Evolutionary conservation across 2,797 vertebrate species (phyloP).

Genomic region (Myotis daubentonii): DNA sequence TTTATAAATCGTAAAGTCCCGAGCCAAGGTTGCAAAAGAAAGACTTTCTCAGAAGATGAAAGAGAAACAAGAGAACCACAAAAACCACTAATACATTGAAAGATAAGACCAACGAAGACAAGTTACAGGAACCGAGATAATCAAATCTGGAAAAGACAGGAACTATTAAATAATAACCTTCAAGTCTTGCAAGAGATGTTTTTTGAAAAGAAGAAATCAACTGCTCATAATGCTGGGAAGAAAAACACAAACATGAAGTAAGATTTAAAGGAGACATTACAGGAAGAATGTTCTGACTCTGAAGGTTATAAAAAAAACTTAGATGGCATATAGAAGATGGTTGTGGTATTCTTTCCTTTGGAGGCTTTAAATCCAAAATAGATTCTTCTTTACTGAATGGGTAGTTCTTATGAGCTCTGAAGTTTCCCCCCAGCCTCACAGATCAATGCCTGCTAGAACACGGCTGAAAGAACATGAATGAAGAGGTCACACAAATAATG

Average conservation of each 20-base stretch:
- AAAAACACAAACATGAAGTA: background rate
- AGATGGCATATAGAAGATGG: background rate
- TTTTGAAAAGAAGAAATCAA: conserved; percentile 12
- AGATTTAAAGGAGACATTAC: background rate
- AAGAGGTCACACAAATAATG: background rate
- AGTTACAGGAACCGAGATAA: conserved; percentile 6
- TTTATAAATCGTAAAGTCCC: background rate
- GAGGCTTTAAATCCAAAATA: conserved; percentile 20
- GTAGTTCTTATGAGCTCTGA: background rate
- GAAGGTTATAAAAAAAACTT: background rate
- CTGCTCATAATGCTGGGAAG: background rate
- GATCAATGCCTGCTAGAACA: conserved; percentile 5
- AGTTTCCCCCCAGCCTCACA: background rate
- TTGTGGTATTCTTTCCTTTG: background rate
- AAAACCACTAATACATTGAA: conserved; percentile 7
- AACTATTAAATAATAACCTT: background rate
- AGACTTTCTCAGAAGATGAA: background rate
- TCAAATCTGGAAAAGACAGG: background rate
- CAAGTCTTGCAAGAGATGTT: background rate
- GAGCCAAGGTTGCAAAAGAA: background rate
- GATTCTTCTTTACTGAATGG: conserved; percentile 5
- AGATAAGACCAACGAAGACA: conserved; percentile 3
- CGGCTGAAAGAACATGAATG: background rate
- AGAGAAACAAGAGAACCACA: background rate
- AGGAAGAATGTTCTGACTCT: background rate